phyloP scores from a whole-genome alignment of 2,797 vertebrate genomes.

The Sitta carolinensis region DNA sequence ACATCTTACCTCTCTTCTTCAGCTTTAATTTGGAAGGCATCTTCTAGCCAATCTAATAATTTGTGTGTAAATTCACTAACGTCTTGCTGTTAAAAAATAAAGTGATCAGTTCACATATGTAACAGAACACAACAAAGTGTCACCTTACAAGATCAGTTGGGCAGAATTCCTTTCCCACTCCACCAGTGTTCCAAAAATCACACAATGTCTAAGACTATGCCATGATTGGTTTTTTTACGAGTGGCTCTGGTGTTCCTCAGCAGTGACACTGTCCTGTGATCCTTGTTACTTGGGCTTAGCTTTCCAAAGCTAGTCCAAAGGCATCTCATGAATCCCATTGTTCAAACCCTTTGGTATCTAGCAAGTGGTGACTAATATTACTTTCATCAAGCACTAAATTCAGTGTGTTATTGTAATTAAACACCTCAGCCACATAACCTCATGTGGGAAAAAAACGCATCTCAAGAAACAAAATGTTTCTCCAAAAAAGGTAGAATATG shows the following conservation, averaged over 20 bases:
- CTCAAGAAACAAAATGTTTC: neutral
- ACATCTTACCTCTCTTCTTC: constrained; percentile 92
- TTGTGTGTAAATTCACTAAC: constrained; percentile 99
- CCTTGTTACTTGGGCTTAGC: neutral
- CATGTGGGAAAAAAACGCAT: neutral
- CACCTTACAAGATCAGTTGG: neutral
- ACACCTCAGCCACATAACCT: neutral
- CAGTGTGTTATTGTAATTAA: neutral
- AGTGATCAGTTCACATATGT: neutral
- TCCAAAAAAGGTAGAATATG: neutral
- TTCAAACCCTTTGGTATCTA: constrained; percentile 33
- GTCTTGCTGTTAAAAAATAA: constrained; percentile 87
- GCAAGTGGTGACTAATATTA: neutral
- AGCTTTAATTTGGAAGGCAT: constrained; percentile 98
- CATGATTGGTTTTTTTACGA: neutral
- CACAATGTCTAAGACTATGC: neutral
- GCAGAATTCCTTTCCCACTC: neutral
- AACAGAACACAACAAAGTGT: neutral
- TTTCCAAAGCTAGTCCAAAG: neutral
- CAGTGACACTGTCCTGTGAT: neutral
- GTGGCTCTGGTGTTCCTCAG: constrained; percentile 1
- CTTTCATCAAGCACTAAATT: neutral
- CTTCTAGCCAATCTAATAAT: constrained; percentile 97
- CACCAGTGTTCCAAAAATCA: neutral
- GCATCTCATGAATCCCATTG: constrained; percentile 26